These are phyloP conservation scores for Rhabdomys pumilio DNA, from an alignment of 2,797 vertebrate genomes.

Conservation along the genomic window DNA sequence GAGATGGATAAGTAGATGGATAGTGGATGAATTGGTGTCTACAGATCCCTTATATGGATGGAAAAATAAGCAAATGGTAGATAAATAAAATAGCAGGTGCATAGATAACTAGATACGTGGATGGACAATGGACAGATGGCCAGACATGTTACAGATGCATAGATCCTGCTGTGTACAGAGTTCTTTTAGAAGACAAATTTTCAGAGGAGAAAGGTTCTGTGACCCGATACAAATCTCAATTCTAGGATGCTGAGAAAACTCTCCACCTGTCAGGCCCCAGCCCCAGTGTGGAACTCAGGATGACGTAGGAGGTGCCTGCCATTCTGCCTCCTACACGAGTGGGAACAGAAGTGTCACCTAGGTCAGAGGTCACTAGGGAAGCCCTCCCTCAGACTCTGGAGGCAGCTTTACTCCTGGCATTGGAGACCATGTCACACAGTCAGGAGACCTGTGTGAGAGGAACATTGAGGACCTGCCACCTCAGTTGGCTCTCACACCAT, in stretches of 20 bases:
- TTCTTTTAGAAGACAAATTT: background rate
- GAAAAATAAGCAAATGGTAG: no score
- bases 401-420: background rate
- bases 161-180: background rate
- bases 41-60: background rate
- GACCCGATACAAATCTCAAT: background rate
- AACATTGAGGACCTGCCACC: background rate
- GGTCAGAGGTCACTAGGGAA: background rate
- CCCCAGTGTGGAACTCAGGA: background rate
- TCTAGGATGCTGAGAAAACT: background rate
- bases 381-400: background rate
- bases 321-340: rapidly evolving
- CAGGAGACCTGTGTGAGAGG: no score
- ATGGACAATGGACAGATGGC: background rate
- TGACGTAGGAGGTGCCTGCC: background rate
- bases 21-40: background rate
- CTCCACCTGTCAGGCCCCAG: background rate
- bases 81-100: background rate
- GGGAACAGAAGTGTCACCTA: rapidly evolving
- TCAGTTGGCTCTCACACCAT: rapidly evolving
- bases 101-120: background rate
- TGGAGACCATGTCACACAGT: background rate
- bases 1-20: background rate
- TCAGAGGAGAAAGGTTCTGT: background rate
- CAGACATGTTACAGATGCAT: background rate